These are phyloP conservation scores for Orgyia antiqua DNA, from an alignment of 2,888 invertebrate species.

Conservation along the genomic window DNA sequence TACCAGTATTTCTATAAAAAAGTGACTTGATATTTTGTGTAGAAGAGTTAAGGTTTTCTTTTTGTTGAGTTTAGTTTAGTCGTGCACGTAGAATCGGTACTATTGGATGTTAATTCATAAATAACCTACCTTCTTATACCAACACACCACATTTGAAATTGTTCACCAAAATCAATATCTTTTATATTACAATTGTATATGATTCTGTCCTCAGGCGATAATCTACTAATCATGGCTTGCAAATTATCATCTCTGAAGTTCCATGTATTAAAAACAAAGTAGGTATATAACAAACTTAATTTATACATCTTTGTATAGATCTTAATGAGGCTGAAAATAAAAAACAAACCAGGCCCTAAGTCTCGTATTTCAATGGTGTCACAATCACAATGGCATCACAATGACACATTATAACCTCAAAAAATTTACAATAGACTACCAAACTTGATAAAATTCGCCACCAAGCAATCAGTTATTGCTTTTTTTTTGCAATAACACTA, in stretches of 20 bases:
- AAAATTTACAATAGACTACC: too few relatives aligned
- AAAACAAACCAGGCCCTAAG: too few relatives aligned
- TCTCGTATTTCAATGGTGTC: too few relatives aligned
- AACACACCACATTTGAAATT: neutral
- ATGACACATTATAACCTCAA: too few relatives aligned
- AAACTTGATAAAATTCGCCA: too few relatives aligned
- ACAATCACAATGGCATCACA: too few relatives aligned
- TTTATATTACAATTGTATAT: conserved; percentile 8
- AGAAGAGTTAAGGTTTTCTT: neutral
- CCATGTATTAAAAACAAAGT: conserved; percentile 2
- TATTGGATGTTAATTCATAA: neutral
- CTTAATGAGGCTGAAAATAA: conserved; percentile 1
- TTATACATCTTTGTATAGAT: conserved; percentile 3
- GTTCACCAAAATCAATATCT: neutral
- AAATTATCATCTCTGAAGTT: conserved; percentile 2
- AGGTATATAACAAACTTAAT: neutral
- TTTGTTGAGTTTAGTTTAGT: neutral
- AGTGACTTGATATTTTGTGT: neutral
- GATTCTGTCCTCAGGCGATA: neutral
- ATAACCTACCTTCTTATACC: conserved; percentile 5
- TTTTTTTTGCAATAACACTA: too few relatives aligned
- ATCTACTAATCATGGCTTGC: neutral
- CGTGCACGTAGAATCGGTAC: too few relatives aligned
- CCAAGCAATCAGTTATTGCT: too few relatives aligned
- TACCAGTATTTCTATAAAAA: neutral